Percentiles rank a stretch among this genome's conserved stretches.
phyloP scores from a whole-genome alignment of 2,797 vertebrate genomes.

The Rhyacichthys aspro region DNA sequence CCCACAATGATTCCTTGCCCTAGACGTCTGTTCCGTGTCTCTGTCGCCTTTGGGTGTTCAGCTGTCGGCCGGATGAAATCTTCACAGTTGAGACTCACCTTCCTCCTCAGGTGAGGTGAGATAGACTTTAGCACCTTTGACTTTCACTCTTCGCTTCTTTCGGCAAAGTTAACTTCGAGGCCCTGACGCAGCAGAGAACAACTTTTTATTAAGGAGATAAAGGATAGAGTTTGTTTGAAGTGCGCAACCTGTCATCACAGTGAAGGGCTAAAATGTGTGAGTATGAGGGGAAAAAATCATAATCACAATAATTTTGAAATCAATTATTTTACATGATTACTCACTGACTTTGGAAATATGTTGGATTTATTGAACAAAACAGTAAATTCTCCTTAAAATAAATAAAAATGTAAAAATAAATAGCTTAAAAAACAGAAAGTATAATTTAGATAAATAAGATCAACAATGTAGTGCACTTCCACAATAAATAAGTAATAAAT shows the following conservation, averaged over 20 bases:
- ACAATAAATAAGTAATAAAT: no score
- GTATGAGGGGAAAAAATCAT: no score
- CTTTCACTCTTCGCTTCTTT: conserved; percentile 20
- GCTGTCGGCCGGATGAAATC: conserved; percentile 46
- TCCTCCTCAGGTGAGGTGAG: conserved; percentile 28
- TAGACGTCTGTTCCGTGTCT: not conserved
- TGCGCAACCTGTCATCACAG: not conserved
- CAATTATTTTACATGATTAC: no score
- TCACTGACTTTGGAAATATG: no score
- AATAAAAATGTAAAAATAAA: no score
- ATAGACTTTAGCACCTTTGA: conserved; percentile 13
- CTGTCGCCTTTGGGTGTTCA: conserved; percentile 21
- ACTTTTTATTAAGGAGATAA: conserved; percentile 10
- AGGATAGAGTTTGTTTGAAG: conserved; percentile 17
- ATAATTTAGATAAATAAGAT: no score
- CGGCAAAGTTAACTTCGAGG: conserved; percentile 37
- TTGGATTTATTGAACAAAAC: no score
- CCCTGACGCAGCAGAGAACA: conserved; percentile 22
- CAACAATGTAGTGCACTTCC: no score
- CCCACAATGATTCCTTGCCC: not conserved
- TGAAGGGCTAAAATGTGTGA: not conserved
- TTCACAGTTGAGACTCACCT: conserved; percentile 18
- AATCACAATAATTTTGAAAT: no score
- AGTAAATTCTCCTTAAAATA: no score
- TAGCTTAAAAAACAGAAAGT: no score